These are phyloP conservation scores for Lagopus muta DNA, from an alignment of 2,113 vertebrate genomes.

Conservation along the genomic window DNA sequence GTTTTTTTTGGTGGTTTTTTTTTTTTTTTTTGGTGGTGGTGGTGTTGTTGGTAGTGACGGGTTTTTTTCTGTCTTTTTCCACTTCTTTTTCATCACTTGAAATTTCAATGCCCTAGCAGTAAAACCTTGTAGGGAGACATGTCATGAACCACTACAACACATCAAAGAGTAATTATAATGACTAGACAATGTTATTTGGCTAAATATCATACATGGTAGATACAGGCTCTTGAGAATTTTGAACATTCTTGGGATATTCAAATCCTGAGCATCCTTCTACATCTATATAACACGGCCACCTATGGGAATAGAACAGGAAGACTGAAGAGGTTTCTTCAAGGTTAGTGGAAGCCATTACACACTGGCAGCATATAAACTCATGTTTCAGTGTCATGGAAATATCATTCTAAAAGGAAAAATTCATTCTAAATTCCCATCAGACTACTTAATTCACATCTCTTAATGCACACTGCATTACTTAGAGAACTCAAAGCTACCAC, in stretches of 20 bases:
- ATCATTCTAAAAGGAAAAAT: background rate
- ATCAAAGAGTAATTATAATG: background rate
- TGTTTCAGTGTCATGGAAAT: background rate
- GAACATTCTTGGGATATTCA: background rate
- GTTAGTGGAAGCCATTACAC: background rate
- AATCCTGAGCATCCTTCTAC: background rate
- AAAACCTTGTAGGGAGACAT: background rate
- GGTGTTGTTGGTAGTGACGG: background rate
- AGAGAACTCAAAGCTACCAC: background rate
- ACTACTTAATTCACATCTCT: background rate
- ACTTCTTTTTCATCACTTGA: background rate
- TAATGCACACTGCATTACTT: background rate
- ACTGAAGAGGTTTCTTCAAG: background rate
- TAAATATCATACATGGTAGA: background rate
- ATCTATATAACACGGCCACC: background rate
- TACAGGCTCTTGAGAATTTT: background rate
- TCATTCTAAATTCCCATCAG: background rate
- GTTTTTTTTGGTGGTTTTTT: too few species aligned
- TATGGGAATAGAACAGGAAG: background rate
- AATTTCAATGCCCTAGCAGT: background rate
- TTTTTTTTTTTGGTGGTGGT: too few species aligned
- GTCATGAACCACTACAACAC: background rate
- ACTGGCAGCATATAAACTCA: background rate
- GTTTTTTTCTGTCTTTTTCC: background rate
- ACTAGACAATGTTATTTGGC: background rate